Percentiles rank a stretch among this genome's conserved stretches.
Conservation (phyloP, 2,888 invertebrate species). For the Lithosia quadra region DNA sequence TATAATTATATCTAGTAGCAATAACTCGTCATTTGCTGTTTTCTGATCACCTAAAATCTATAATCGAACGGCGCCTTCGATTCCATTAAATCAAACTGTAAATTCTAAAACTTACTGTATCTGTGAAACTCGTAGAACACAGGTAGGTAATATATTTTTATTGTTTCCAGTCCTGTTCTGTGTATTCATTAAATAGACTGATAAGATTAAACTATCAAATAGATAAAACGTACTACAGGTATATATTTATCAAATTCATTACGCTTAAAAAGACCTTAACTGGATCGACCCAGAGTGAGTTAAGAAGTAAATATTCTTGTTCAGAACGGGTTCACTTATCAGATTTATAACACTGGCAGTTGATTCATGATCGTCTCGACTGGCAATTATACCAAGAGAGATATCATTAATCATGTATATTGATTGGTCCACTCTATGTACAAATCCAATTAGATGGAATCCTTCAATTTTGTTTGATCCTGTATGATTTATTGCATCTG, state of each 20-base stretch:
- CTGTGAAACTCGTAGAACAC: conserved; percentile 46
- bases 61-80: conserved; percentile 30
- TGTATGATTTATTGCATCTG: conserved; percentile 77
- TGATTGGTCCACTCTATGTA: conserved; percentile 81
- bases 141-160: conserved; percentile 62
- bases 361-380: conserved; percentile 82
- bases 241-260: conserved; percentile 42
- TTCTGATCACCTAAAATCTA: conserved; percentile 38
- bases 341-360: conserved; percentile 80
- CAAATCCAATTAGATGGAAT: conserved; percentile 83
- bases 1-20: conserved; percentile 52
- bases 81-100: conserved; percentile 44
- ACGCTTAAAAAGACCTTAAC: conserved; percentile 47
- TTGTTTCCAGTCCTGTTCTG: conserved; percentile 54
- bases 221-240: conserved; percentile 51
- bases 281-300: conserved; percentile 52
- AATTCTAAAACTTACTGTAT: conserved; percentile 38
- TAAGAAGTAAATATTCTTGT: conserved; percentile 64
- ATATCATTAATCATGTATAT: conserved; percentile 85
- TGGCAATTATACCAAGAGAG: conserved; percentile 82
- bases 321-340: conserved; percentile 77
- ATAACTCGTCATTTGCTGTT: conserved; percentile 52
- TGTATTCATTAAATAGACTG: conserved; percentile 61
- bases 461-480: conserved; percentile 79
- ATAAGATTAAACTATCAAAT: conserved; percentile 68